Conservation (phyloP, 2,888 invertebrate species). For the Agriopis marginaria region DNA sequence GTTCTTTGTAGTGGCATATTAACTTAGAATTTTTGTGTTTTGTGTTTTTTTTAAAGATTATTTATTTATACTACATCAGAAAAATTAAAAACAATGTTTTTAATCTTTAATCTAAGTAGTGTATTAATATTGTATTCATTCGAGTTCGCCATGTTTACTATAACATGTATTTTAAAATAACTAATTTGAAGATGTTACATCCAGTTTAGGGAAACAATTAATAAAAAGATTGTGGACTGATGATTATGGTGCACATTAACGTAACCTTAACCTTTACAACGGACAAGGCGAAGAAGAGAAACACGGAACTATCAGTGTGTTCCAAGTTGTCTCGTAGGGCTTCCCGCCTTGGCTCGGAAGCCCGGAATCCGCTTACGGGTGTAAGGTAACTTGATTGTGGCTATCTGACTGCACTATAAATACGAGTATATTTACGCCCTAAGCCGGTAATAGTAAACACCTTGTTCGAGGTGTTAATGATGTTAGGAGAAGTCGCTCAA, state of each 20-base stretch:
- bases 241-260: not conserved
- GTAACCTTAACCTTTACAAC: constrained; percentile 24
- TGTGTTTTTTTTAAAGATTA: too few species aligned
- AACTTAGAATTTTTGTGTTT: too few species aligned
- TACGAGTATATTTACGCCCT: constrained; percentile 34
- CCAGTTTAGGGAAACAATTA: too few species aligned
- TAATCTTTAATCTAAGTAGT: too few species aligned
- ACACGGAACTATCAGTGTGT: constrained; percentile 66
- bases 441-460: constrained; percentile 28
- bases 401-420: constrained; percentile 42
- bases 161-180: too few species aligned
- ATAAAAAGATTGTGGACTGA: not conserved
- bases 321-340: constrained; percentile 63
- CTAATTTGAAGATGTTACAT: too few species aligned
- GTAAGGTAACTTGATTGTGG: constrained; percentile 63
- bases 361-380: constrained; percentile 69
- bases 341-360: constrained; percentile 73
- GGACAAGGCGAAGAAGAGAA: constrained; percentile 65
- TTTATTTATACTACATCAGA: too few species aligned
- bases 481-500: not conserved
- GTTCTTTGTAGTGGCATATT: too few species aligned
- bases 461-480: constrained; percentile 29
- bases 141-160: too few species aligned
- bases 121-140: too few species aligned
- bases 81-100: too few species aligned